Evolutionary conservation across 2,888 invertebrate genomes (phyloP).

Genomic region (Brachyopa scutellaris): DNA sequence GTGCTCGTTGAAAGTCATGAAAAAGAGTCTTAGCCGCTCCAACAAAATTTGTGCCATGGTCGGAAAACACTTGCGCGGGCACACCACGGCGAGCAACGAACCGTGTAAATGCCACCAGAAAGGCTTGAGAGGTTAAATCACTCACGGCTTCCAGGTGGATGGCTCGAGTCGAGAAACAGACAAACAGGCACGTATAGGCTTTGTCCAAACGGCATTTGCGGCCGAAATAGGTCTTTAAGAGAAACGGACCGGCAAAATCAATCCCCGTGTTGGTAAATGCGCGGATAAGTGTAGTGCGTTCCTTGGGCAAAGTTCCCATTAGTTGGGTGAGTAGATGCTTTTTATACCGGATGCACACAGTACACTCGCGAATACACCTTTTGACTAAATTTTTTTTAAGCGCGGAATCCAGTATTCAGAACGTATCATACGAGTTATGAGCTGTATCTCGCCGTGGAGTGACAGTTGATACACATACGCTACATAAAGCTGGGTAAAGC

Average conservation of each 20-base stretch:
- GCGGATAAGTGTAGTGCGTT: neutral
- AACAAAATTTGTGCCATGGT: neutral
- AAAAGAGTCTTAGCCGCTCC: neutral
- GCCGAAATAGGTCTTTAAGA: neutral
- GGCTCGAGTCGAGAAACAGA: constrained; percentile 6
- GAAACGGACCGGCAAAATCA: constrained; percentile 22
- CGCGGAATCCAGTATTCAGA: neutral
- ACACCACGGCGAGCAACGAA: neutral
- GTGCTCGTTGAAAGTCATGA: neutral
- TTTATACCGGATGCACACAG: neutral
- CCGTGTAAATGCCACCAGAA: neutral
- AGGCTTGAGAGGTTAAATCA: neutral
- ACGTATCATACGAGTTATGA: neutral
- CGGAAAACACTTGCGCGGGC: neutral
- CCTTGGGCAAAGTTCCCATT: neutral
- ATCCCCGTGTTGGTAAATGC: constrained; percentile 3
- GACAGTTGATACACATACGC: neutral
- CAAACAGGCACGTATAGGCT: constrained; percentile 29
- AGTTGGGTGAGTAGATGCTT: neutral
- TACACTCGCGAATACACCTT: neutral
- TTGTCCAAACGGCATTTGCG: constrained; percentile 14
- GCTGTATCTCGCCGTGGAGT: neutral
- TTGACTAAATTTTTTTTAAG: neutral
- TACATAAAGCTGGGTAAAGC: neutral
- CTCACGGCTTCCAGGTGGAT: neutral